Evolutionary conservation across 1,140 invertebrate genomes (phyloP).

Genomic region (Aphaenogaster rudis): DNA sequence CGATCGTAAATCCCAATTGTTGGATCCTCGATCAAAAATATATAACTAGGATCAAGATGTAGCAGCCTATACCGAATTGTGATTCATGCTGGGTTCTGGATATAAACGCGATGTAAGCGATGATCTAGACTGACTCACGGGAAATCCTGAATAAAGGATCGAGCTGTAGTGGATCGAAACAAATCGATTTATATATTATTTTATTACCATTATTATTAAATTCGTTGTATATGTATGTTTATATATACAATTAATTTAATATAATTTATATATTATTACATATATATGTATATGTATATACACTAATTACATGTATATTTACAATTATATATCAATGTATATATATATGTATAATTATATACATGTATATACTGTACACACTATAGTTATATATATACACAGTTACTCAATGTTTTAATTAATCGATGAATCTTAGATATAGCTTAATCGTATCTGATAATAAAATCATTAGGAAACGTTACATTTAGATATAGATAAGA

Average conservation of each 20-base stretch:
- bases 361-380: background rate
- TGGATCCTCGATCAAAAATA: background rate
- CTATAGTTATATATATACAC: too few species aligned
- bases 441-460: too few species aligned
- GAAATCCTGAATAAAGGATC: background rate
- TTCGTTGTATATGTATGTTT: too few species aligned
- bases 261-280: too few species aligned
- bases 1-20: background rate
- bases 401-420: too few species aligned
- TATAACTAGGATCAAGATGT: background rate
- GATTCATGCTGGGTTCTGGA: background rate
- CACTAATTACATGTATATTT: too few species aligned
- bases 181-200: background rate
- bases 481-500: background rate
- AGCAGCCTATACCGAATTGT: background rate
- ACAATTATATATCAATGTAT: too few species aligned
- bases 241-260: too few species aligned
- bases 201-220: too few species aligned
- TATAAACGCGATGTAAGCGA: background rate
- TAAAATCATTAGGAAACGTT: background rate
- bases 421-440: too few species aligned
- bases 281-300: too few species aligned
- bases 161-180: background rate
- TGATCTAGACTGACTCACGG: conserved; percentile 12
- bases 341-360: too few species aligned